phyloP scores from a whole-genome alignment of 2,797 vertebrate species.

The Cirrhinus molitorella region DNA sequence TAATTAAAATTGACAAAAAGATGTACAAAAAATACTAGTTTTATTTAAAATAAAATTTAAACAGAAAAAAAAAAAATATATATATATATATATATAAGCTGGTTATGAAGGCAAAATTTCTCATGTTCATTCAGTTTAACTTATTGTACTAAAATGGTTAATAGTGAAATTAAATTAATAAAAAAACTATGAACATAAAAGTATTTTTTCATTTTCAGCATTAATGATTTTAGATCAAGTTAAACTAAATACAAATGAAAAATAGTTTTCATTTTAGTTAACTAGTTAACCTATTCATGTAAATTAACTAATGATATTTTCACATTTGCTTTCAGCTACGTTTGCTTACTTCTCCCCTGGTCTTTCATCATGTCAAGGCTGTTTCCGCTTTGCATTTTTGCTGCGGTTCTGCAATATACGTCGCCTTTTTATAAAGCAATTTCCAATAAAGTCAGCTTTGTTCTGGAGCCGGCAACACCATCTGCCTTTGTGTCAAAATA shows the following conservation, averaged over 20 bases:
- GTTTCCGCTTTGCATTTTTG: conserved; percentile 30
- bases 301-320: not conserved
- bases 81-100: no score
- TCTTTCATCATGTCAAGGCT: conserved; percentile 36
- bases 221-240: not conserved
- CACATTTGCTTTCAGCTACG: conserved; percentile 5
- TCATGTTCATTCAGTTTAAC: no score
- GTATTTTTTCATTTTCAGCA: no score
- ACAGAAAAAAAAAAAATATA: no score
- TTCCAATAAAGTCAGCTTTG: conserved; percentile 68
- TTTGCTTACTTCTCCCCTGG: not conserved
- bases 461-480: conserved; percentile 63
- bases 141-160: no score
- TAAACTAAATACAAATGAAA: no score
- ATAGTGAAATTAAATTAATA: no score
- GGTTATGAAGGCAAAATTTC: no score
- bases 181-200: no score
- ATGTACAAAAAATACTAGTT: no score
- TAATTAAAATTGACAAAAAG: no score
- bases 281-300: not conserved
- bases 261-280: not conserved
- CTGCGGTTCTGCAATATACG: conserved; percentile 43
- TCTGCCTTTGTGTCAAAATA: conserved; percentile 69
- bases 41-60: no score
- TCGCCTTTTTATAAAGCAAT: conserved; percentile 54